Evolutionary conservation across 1,140 invertebrate genomes (phyloP).

Genomic region (Matsumurasca onukii): DNA sequence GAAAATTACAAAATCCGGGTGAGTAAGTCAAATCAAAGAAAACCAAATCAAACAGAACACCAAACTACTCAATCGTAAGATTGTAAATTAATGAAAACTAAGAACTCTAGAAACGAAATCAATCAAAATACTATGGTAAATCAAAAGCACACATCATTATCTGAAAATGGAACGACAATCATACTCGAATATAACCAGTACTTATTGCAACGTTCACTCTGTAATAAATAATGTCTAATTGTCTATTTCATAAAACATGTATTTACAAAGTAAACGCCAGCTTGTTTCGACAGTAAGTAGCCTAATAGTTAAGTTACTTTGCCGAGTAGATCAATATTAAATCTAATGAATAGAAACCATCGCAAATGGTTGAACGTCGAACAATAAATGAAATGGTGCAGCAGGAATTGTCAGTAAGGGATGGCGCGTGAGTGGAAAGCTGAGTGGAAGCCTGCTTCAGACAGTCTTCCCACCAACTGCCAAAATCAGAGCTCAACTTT

Average conservation of each 20-base stretch:
- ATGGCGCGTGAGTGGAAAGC: too few relatives aligned
- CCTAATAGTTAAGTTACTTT: neutral
- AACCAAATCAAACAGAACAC: constrained; percentile 14
- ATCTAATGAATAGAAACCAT: constrained; percentile 11
- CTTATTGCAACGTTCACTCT: constrained; percentile 14
- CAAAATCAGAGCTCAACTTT: neutral
- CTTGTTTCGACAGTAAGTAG: neutral
- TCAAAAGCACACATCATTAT: neutral
- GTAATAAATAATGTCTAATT: too few relatives aligned
- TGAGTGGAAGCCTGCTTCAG: neutral
- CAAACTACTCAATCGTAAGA: constrained; percentile 21
- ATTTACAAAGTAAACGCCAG: constrained; percentile 17
- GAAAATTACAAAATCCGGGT: constrained; percentile 1
- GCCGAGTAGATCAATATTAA: neutral
- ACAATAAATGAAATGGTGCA: constrained; percentile 10
- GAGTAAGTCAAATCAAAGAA: constrained; percentile 22
- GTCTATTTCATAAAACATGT: constrained; percentile 15
- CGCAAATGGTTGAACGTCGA: neutral
- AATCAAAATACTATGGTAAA: neutral
- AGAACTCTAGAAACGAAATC: neutral
- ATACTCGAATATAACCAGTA: constrained; percentile 7
- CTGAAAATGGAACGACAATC: too few relatives aligned
- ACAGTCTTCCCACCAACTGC: neutral
- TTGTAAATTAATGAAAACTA: constrained; percentile 22
- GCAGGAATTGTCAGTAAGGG: constrained; percentile 14